phyloP scores from a whole-genome alignment of 2,888 invertebrate species.

The Marasmarcha lunaedactyla region DNA sequence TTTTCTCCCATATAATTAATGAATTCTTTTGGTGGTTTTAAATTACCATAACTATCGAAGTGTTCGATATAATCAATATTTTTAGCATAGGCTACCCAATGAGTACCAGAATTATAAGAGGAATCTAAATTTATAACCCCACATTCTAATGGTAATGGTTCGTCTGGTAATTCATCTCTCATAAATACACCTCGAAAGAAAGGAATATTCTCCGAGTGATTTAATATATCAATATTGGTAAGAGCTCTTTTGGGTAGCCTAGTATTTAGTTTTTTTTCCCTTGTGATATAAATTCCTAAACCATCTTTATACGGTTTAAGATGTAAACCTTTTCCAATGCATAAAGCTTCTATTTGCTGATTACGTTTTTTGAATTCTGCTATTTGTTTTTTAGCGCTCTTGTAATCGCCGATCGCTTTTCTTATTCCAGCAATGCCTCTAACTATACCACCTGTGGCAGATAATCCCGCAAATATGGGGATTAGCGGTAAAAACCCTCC shows the following conservation, averaged over 20 bases:
- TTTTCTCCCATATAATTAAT: slow-evolving; percentile 4
- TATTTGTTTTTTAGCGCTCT: no score
- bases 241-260: slow-evolving; percentile 9
- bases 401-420: no score
- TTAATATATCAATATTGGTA: slow-evolving; percentile 8
- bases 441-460: no score
- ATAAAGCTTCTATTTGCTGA: background rate
- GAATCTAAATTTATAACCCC: slow-evolving; percentile 14
- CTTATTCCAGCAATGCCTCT: no score
- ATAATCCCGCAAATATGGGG: no score
- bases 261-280: background rate
- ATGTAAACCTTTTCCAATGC: slow-evolving; percentile 2
- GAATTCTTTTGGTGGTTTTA: slow-evolving; percentile 22
- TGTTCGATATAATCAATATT: slow-evolving; percentile 18
- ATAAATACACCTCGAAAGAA: slow-evolving; percentile 16
- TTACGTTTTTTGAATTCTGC: slow-evolving; percentile 7
- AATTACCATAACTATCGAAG: slow-evolving; percentile 32
- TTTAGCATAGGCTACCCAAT: slow-evolving; percentile 25
- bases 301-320: slow-evolving; percentile 1
- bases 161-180: slow-evolving; percentile 18
- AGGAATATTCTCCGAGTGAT: no score
- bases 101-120: slow-evolving; percentile 21
- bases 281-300: slow-evolving; percentile 21
- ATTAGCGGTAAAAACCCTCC: no score
- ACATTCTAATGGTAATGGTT: slow-evolving; percentile 6